These are phyloP conservation scores for Halictus rubicundus DNA, from an alignment of 1,140 invertebrate genomes.

Conservation along the genomic window DNA sequence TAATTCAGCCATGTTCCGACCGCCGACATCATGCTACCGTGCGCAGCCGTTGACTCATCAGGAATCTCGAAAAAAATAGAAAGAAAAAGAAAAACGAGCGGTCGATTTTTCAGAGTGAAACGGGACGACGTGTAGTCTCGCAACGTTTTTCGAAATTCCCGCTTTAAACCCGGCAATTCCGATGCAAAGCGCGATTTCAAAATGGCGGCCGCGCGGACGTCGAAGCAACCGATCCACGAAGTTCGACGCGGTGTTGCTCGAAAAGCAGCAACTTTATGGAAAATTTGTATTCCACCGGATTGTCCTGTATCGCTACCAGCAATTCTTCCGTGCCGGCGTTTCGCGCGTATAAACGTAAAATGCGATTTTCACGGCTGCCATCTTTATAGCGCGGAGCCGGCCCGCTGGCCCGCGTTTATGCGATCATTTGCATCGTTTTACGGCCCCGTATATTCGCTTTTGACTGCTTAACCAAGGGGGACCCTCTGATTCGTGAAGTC, in stretches of 20 bases:
- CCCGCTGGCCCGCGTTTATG: not conserved
- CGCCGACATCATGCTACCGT: not conserved
- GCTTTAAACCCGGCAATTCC: not conserved
- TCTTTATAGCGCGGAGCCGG: too few relatives aligned
- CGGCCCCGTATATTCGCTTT: constrained; percentile 30
- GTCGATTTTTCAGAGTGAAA: not conserved
- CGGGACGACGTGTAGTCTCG: not conserved
- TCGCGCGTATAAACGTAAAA: not conserved
- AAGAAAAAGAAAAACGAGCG: not conserved
- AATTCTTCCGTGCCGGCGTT: not conserved
- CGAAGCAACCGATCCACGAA: too few relatives aligned
- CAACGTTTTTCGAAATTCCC: not conserved
- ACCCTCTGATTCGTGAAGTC: not conserved
- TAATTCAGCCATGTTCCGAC: not conserved
- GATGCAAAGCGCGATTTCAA: not conserved
- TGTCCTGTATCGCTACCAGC: not conserved
- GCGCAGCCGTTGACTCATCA: not conserved
- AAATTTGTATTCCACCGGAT: not conserved
- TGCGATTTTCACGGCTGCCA: not conserved
- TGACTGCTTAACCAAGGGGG: not conserved
- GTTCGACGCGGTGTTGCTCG: not conserved
- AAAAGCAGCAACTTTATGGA: not conserved
- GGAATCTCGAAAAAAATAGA: not conserved
- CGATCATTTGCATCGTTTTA: constrained; percentile 44
- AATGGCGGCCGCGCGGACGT: not conserved